Percentiles rank a stretch among this genome's conserved stretches.
Evolutionary conservation across 2,113 vertebrate species (phyloP).

Genomic region (Brachypodius melanocephalos): DNA sequence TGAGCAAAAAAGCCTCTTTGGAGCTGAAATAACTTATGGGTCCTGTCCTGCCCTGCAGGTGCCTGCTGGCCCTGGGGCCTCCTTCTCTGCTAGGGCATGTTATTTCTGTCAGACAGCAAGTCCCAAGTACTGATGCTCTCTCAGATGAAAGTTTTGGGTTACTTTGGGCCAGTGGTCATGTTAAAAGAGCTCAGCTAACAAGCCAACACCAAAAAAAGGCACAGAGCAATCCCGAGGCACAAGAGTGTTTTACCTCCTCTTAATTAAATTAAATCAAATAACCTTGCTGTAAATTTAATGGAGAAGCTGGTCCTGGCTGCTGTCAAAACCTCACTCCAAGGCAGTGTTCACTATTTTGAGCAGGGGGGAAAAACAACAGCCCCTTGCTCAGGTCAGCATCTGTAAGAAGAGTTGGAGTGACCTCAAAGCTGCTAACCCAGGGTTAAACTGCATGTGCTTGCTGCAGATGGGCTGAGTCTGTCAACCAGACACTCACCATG

Average conservation of each 20-base stretch:
- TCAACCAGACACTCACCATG: neutral
- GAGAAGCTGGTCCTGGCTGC: neutral
- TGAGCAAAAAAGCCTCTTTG: neutral
- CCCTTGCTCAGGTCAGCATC: neutral
- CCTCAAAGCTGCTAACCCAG: neutral
- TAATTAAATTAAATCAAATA: neutral
- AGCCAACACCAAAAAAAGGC: neutral
- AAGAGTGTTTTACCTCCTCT: neutral
- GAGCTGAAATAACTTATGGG: neutral
- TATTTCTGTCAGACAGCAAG: neutral
- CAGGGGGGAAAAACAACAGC: accelerated
- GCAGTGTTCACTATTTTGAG: neutral
- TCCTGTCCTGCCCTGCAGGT: neutral
- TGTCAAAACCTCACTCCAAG: neutral
- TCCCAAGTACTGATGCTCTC: neutral
- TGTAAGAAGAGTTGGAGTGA: neutral
- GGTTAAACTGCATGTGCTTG: neutral
- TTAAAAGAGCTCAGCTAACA: neutral
- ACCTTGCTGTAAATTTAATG: neutral
- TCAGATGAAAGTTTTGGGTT: neutral
- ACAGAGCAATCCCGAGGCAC: neutral
- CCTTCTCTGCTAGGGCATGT: neutral
- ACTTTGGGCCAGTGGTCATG: neutral
- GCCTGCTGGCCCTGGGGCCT: neutral
- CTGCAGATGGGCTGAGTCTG: neutral